Base-by-base conservation (phyloP, 53 echinoderm and acorn worm genomes). In the Temnopleurus reevesii region DNA sequence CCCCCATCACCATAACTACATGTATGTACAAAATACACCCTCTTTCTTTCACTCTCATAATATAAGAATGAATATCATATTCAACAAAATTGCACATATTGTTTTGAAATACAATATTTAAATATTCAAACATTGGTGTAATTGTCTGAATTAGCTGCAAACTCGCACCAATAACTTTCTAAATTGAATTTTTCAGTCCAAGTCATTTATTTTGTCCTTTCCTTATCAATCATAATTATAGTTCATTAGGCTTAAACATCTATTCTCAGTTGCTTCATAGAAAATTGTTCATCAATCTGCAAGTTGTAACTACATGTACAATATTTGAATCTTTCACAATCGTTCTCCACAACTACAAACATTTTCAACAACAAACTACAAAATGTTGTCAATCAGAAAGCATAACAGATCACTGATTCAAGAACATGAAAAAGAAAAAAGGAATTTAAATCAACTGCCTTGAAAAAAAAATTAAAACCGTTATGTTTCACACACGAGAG, bases 11-110 rank as follows among this genome's bases (percentile, higher is more conserved):
- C 29, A 31, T 33, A 13, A 49, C 49, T 15, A 2, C 30, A 31
- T 31, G 33, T 38, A 71, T 71, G 23, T 41, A 71, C 71, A 71
- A 71, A 63, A 63, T 63, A 63, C 34, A 63, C 63, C 34, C 34
- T 38, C 71, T 38, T 27, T n/a, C 30, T 13, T 24, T 23, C 0
- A 63, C 30, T 29, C 13, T 33, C 30, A n/a, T 33, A 2, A 3
- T 63, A n/a, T n/a, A 43, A 36, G 21, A 71, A 21, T 66, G 21
- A 38, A 66, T 66, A 66, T 4, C n/a, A 66, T 66, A 31, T 63
- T n/a, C 41, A n/a, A 66, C 41, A 66, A 66, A 66, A 66, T 66
- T 71, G 71, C 71, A 71, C 71, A 41, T 38, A 13, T 35, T 71
- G 15, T 38, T 34, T 21, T 31, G 41, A 38, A 71, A 38, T 38